phyloP scores from a whole-genome alignment of 1,140 invertebrate genomes.

The Tigriopus japonicus region DNA sequence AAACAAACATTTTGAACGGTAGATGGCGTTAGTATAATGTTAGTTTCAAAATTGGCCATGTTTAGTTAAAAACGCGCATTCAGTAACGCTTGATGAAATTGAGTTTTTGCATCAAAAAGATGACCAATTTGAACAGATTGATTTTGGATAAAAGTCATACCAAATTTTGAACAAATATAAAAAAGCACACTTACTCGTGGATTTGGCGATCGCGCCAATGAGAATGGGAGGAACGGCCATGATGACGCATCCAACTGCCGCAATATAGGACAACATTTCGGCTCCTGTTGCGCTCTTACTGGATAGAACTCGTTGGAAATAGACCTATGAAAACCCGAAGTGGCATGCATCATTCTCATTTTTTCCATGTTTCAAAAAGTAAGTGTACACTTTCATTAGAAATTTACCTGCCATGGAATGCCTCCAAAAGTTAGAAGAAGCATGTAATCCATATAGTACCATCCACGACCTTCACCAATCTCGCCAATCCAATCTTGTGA shows the following conservation, averaged over 20 bases:
- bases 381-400: no score
- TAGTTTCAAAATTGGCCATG: no score
- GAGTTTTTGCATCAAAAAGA: no score
- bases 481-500: conserved; percentile 42
- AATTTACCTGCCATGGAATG: conserved; percentile 62
- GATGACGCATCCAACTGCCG: conserved; percentile 48
- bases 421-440: conserved; percentile 56
- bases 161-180: background rate
- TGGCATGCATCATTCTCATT: background rate
- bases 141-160: background rate
- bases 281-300: conserved; percentile 47
- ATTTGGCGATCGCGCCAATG: conserved; percentile 46
- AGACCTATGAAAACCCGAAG: conserved; percentile 35
- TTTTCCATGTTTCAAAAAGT: background rate
- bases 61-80: no score
- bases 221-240: conserved; percentile 52
- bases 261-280: conserved; percentile 47
- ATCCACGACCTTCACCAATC: conserved; percentile 34
- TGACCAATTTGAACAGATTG: no score
- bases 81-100: no score
- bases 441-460: conserved; percentile 45
- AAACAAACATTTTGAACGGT: no score
- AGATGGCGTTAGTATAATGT: no score
- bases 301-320: conserved; percentile 60
- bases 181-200: conserved; percentile 15